These are phyloP conservation scores for Drosophila punjabiensis DNA, from an alignment of 1,140 invertebrate genomes.

Conservation along the genomic window DNA sequence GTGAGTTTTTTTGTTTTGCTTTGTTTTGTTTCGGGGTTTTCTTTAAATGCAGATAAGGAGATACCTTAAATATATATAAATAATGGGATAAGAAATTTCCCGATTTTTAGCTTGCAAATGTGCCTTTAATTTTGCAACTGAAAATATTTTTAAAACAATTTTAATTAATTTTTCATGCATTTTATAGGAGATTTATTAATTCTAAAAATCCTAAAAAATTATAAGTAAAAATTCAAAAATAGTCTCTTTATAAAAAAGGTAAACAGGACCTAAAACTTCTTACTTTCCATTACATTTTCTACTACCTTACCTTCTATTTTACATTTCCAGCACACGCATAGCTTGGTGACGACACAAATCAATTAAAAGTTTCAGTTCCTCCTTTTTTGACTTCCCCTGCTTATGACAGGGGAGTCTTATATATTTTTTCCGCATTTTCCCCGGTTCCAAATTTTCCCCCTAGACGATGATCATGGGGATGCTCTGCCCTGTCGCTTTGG, in stretches of 20 bases:
- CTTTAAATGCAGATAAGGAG: neutral
- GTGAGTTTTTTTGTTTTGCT: slow-evolving; percentile 44
- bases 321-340: slow-evolving; percentile 16
- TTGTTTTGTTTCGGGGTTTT: neutral
- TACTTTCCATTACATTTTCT: neutral
- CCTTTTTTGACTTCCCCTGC: slow-evolving; percentile 12
- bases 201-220: neutral
- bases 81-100: neutral
- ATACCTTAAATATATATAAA: neutral
- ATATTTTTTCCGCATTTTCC: slow-evolving; percentile 2
- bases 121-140: no score
- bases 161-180: no score
- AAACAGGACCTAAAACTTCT: neutral
- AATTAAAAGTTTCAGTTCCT: slow-evolving; percentile 40
- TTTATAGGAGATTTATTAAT: neutral
- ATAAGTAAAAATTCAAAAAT: neutral
- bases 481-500: slow-evolving; percentile 29
- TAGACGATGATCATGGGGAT: slow-evolving; percentile 27
- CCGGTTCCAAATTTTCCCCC: neutral
- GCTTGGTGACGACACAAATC: slow-evolving; percentile 30
- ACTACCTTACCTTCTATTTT: slow-evolving; percentile 8
- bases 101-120: neutral
- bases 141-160: neutral
- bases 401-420: slow-evolving; percentile 8
- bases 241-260: neutral